Evolutionary conservation across 2,888 invertebrate species (phyloP), one percentile per base, ranked within the genome.

Genomic region (Microchrysa polita): DNA sequence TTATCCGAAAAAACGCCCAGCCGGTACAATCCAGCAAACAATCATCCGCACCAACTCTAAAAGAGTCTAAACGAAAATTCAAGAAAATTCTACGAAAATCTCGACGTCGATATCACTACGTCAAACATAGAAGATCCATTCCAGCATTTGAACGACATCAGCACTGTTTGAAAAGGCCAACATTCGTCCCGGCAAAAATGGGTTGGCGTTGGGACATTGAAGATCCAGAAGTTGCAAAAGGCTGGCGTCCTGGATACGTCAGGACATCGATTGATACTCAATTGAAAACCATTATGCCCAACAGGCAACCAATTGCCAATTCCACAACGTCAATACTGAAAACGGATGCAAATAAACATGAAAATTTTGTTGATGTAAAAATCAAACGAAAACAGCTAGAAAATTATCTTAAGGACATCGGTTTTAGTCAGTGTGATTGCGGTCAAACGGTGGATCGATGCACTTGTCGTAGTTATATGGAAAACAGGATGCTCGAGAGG

Each of bases 191-290:
- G 0, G 82, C 86, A 0, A 82, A 86, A 60, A 91, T 91, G 91
- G 91, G 91, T 0, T 92, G 91, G 91, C 80, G 90, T 23, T 92
- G 91, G 91, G 89, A 81, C 9, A 74, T 79, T 1, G 76, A 80
- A 67, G 80, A 80, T 0, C 59, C 77, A 18, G 81, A 80, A 4
- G 73, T 77, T 27, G 75, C 77, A 0, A 79, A 79, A 0, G 83
- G 83, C 1, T 85, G 84, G 84, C 81, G 80, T 1, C 84, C 84
- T 0, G 84, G 84, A 0, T 80, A 82, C 16, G 82, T 85, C 55
- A 79, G 81, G 0, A 82, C 81, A 10, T 80, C 83, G 1, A 83
- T 83, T 55, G 77, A 67, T 83, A 82, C 77, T 84, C 27, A 34
- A 5, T 7, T 34, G 34, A 27, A 27, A 18, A 57, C 69, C 4